These are phyloP conservation scores for Synanceia verrucosa DNA, from an alignment of 2,797 vertebrate species.

Conservation along the genomic window DNA sequence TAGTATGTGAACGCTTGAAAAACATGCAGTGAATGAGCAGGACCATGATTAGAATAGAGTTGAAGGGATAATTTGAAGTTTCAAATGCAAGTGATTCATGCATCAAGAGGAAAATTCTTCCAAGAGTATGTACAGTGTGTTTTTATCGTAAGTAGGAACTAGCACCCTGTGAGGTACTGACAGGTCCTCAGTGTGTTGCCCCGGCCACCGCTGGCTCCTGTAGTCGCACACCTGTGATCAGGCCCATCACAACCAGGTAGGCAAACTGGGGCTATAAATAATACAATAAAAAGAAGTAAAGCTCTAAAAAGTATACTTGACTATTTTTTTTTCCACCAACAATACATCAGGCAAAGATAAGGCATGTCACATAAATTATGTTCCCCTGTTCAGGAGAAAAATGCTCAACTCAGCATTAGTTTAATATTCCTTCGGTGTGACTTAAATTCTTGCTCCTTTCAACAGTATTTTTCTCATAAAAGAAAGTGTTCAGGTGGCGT, in stretches of 20 bases:
- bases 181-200: no score
- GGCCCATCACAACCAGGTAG: no score
- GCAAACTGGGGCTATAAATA: no score
- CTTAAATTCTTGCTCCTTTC: constrained; percentile 19
- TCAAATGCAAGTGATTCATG: constrained; percentile 23
- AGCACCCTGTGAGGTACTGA: no score
- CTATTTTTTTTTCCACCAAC: constrained; percentile 10
- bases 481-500: neutral
- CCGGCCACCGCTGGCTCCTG: no score
- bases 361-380: constrained; percentile 21
- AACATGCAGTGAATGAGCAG: constrained; percentile 37
- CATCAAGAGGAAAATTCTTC: constrained; percentile 15
- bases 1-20: constrained; percentile 24
- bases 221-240: no score
- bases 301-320: constrained; percentile 1
- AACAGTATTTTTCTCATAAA: neutral
- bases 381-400: constrained; percentile 42
- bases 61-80: constrained; percentile 29
- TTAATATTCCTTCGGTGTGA: constrained; percentile 29
- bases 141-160: constrained; percentile 32
- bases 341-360: constrained; percentile 41
- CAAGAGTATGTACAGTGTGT: neutral
- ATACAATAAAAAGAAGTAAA: neutral
- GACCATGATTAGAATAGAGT: constrained; percentile 19
- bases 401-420: constrained; percentile 17